Evolutionary conservation across 2,113 vertebrate species (phyloP).

Genomic region (Alexandromys fortis): DNA sequence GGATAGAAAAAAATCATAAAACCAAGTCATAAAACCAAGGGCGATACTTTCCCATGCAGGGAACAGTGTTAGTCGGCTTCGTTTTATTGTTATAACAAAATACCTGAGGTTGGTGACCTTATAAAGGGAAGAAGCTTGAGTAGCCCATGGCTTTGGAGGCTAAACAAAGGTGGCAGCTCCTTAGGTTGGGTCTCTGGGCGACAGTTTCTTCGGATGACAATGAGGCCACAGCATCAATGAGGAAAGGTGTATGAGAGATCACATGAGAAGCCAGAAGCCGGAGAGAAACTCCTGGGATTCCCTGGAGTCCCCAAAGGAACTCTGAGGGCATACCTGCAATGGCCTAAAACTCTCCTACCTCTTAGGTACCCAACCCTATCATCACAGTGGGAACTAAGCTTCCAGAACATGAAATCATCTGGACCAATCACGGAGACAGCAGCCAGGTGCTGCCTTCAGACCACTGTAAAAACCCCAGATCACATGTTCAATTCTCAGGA

Average conservation of each 20-base stretch:
- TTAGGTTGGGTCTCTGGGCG: background rate
- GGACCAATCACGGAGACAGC: background rate
- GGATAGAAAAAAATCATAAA: background rate
- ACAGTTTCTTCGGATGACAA: background rate
- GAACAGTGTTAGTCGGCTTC: background rate
- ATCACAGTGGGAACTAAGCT: background rate
- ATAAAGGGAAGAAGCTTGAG: background rate
- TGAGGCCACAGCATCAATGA: background rate
- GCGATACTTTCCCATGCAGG: background rate
- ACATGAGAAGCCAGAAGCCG: background rate
- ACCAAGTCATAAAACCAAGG: background rate
- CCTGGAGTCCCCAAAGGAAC: background rate
- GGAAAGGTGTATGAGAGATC: background rate
- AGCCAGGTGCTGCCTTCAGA: background rate
- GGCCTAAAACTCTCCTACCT: background rate
- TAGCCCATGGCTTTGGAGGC: background rate
- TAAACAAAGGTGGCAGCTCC: background rate
- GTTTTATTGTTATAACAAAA: background rate
- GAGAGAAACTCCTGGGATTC: background rate
- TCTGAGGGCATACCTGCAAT: too few relatives aligned
- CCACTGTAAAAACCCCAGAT: accelerated
- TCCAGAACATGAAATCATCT: background rate
- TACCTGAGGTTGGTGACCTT: background rate
- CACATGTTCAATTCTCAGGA: background rate
- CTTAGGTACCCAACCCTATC: background rate